Base-by-base conservation (phyloP, 2,888 invertebrate genomes). In the Nebria salina region DNA sequence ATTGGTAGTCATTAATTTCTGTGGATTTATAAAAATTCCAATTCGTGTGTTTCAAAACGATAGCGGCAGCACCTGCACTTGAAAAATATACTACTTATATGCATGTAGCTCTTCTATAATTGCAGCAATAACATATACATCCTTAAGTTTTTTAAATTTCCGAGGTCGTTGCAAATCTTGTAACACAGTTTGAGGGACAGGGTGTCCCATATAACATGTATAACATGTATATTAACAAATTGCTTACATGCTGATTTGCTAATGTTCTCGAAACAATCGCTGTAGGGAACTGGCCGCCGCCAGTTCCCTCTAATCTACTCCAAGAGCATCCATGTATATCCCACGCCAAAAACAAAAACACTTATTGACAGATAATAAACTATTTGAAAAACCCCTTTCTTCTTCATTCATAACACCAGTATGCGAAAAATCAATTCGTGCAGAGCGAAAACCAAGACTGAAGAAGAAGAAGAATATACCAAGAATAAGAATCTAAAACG, bases 181-280 rank as follows among this genome's bases (percentile, higher is more conserved):
- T 34, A 34, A 4, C 34, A 34, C 34, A n/a, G n/a, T n/a, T 43
- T 43, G 6, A 54, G 2, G 54, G 42, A 80, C 80, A 80, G n/a
- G n/a, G n/a, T n/a, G n/a, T 72, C 65, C 72, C 42, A 73, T 74
- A 78, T 75, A 70, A n/a, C n/a, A n/a, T n/a, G n/a, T 75, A 72
- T 79, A 75, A 80, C 80, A 80, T 72, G 75, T 65, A 65, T 80
- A 80, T 80, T 80, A 80, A 80, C 80, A 80, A 80, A 80, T 80
- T 80, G 80, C 80, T 25, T 80, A 65, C 80, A 80, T 75, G 79
- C 79, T 80, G 80, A 75, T 68, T 79, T 65, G 75, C 75, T 75
- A 80, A 75, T 80, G 75, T 72, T 79, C 79, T 73, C 65, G 65
- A 73, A 78, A 73, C 78, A 78, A 54, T 68, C 79, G 68, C 75